Evolutionary conservation across 2,113 vertebrate species (phyloP), one percentile per base, ranked within the genome.

Genomic region (Ptyas mucosa): DNA sequence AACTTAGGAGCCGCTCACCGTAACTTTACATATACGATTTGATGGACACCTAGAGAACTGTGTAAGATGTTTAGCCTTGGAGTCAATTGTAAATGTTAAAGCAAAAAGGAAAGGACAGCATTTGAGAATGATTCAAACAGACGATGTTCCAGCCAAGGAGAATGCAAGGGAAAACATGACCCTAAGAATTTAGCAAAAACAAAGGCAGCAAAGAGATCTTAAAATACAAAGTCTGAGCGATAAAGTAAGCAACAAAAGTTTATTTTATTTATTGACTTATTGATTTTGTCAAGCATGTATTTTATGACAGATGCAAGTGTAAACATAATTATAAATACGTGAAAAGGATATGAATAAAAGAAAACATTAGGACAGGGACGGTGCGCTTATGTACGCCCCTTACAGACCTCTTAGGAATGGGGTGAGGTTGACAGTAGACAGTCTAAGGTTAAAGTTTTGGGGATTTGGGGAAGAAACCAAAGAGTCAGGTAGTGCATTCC

Each of bases 121-220:
- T 49, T 91, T 92, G 94, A 96, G 92, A 39, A 95, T 90, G 75
- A 91, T 91, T 96, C 95, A 93, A 96, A 95, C 64, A 85, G 26
- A 88, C n/a, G 34, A 21, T 81, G 15, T 54, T 43, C 93, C 90
- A 92, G 34, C 88, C n/a, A 39, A 34, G 52, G 90, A 87, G 87
- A 43, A 8, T 81, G 87, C 0, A 0, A 64, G 24, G 29, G 5
- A 57, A 75, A 90, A 58, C 94, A 81, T 52, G 0, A 92, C 57
- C n/a, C 39, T 15, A 6, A 94, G 85, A 87, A 92, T 29, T 51
- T 89, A 69, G 34, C 87, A 43, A 1, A 0, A 0, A 93, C n/a
- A 92, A 55, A 21, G 39, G 4, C 2, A 11, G 93, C 8, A 91
- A 9, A 61, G 53, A 89, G 69, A 53, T 75, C 51, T 55, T 11